Base-by-base conservation (phyloP, 2,113 vertebrate genomes). In the Podiceps cristatus region DNA sequence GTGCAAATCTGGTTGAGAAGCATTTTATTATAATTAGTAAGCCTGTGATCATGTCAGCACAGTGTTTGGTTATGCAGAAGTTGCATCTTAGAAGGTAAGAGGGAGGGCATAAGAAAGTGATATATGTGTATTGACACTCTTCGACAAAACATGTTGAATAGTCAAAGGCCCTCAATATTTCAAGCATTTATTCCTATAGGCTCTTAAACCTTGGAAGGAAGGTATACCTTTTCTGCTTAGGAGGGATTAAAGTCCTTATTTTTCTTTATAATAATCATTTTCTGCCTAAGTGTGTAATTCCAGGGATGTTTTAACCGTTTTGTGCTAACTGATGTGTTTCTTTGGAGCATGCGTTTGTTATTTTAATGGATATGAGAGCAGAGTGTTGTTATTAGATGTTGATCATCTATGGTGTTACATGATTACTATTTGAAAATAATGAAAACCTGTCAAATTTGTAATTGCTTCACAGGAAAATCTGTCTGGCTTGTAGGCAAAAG, bases 391-490 rank as follows among this genome's bases (percentile, higher is more conserved):
- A 86, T 8, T 74, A 81, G n/a, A 50, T 84, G 44, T 18, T 92
- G 62, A 71, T 75, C 33, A 90, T 84, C 79, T 93, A 29, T 95
- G 64, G 9, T 18, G 7, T 93, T 92, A 53, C 40, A 35, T 75
- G 79, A 78, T 96, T 93, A 64, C 40, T 74, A 59, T 87, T 78
- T 71, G 56, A 73, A 78, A 84, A 75, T 93, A 92, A 94, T 91
- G 84, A 93, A 94, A 92, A 68, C 33, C 60, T 81, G 83, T 92
- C 72, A 93, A 42, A 93, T 89, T 90, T 78, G 33, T 88, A 93
- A 93, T 83, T 93, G 49, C 63, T 95, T 83, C 19, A 28, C 55
- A 89, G 56, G 35, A 90, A 86, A 80, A 91, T 77, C 47, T 82
- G 2, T 71, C 67, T 86, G 42, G 18, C 58, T 88, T 59, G 9